Evolutionary conservation across 2,888 invertebrate genomes (phyloP).

Genomic region (Tigriopus californicus): DNA sequence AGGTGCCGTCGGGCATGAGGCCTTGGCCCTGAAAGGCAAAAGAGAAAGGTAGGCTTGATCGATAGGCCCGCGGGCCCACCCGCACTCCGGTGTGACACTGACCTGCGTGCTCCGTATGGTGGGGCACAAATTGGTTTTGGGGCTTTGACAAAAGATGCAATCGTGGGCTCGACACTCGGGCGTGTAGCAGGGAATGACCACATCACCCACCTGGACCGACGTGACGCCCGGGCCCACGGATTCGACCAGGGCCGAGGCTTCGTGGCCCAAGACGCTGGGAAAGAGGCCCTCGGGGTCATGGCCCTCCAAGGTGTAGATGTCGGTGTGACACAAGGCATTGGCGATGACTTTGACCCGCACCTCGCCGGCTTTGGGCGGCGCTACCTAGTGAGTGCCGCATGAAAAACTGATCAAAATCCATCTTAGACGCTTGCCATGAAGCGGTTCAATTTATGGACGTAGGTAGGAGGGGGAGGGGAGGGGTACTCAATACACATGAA

Average conservation of each 20-base stretch:
- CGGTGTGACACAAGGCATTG: conserved; percentile 78
- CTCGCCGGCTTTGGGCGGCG: conserved; percentile 81
- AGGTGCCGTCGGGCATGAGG: conserved; percentile 76
- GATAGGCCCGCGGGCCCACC: not conserved
- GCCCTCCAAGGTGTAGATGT: conserved; percentile 68
- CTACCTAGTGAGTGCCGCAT: too few species aligned
- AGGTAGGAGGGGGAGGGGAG: too few species aligned
- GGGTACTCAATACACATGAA: too few species aligned
- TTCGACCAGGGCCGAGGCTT: conserved; percentile 91
- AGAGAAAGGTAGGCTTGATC: not conserved
- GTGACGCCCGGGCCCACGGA: conserved; percentile 77
- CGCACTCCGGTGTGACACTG: conserved; percentile 26
- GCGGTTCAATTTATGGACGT: too few species aligned
- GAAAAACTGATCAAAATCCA: too few species aligned
- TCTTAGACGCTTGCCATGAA: too few species aligned
- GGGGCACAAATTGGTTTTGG: conserved; percentile 91
- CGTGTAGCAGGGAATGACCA: conserved; percentile 89
- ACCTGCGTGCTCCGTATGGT: conserved; percentile 53
- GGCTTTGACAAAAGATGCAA: conserved; percentile 86
- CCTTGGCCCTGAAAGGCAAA: conserved; percentile 42
- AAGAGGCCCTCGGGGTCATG: conserved; percentile 59
- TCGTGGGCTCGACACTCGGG: conserved; percentile 68
- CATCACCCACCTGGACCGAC: conserved; percentile 61
- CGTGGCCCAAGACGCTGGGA: conserved; percentile 70
- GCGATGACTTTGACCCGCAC: conserved; percentile 43